Percentiles rank a stretch among this genome's conserved stretches.
Conservation (phyloP, 2,113 vertebrate genomes). For the Menidia beryllina region DNA sequence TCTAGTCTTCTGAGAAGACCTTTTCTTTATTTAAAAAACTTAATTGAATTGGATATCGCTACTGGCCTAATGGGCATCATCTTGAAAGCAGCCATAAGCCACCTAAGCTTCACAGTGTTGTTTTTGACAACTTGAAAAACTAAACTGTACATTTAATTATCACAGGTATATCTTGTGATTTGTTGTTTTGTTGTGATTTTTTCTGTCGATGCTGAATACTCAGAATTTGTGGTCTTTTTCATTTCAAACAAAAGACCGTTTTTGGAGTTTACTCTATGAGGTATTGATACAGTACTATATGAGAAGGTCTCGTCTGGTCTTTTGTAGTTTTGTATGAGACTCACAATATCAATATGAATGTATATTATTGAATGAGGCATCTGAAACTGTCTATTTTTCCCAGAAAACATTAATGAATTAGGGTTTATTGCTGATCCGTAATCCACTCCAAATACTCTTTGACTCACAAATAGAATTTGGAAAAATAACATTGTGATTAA, state of each 20-base stretch:
- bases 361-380: conserved; percentile 45
- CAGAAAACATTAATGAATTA: conserved; percentile 40
- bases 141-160: neutral
- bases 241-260: neutral
- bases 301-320: neutral
- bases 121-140: neutral
- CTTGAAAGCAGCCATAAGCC: neutral
- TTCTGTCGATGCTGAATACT: neutral
- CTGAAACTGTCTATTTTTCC: conserved; percentile 28
- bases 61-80: neutral
- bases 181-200: neutral
- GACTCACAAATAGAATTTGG: conserved; percentile 72
- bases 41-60: no score
- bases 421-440: conserved; percentile 36
- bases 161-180: neutral
- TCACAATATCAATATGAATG: conserved; percentile 36
- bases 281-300: neutral
- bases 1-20: neutral
- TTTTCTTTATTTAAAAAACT: no score
- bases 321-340: conserved; percentile 27
- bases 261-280: neutral
- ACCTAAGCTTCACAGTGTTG: neutral
- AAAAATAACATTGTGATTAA: conserved; percentile 82
- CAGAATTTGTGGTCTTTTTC: neutral
- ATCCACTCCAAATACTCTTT: conserved; percentile 72